Conservation (phyloP, 2,113 vertebrate genomes). For the Arenaria interpres region DNA sequence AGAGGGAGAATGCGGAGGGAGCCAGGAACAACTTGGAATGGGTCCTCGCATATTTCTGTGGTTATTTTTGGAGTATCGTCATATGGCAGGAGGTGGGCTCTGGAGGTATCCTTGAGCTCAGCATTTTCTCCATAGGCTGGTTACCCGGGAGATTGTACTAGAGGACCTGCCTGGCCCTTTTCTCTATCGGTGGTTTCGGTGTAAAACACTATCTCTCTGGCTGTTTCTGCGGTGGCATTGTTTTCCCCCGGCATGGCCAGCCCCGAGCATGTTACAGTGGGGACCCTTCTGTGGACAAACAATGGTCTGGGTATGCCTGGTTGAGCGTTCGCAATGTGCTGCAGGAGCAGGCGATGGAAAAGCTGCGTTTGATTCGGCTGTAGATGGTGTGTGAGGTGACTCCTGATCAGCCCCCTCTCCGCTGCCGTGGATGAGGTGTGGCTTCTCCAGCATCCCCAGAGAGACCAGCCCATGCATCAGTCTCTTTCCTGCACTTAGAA, state of each 20-base stretch:
- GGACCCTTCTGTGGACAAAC: not conserved
- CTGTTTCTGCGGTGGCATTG: not conserved
- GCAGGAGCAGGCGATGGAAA: not conserved
- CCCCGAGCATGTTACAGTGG: not conserved
- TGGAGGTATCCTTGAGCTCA: constrained; percentile 55
- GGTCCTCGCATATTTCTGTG: constrained; percentile 48
- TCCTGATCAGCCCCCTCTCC: not conserved
- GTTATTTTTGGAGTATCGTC: constrained; percentile 62
- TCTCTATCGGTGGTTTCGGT: not conserved
- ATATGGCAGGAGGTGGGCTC: constrained; percentile 55
- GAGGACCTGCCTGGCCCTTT: not conserved
- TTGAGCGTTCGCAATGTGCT: not conserved
- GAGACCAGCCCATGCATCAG: not conserved
- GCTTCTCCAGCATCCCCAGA: constrained; percentile 7
- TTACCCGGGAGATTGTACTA: constrained; percentile 29
- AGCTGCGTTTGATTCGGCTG: not conserved
- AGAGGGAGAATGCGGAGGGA: not conserved
- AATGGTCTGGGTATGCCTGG: not conserved
- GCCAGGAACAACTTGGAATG: constrained; percentile 58
- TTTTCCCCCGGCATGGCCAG: not conserved
- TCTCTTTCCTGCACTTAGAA: not conserved
- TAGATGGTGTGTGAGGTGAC: constrained; percentile 36
- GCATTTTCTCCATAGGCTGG: constrained; percentile 22
- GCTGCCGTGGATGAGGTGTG: not conserved
- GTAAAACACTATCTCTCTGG: not conserved